Evolutionary conservation across 2,113 vertebrate species (phyloP).

Genomic region (Cynoglossus semilaevis): DNA sequence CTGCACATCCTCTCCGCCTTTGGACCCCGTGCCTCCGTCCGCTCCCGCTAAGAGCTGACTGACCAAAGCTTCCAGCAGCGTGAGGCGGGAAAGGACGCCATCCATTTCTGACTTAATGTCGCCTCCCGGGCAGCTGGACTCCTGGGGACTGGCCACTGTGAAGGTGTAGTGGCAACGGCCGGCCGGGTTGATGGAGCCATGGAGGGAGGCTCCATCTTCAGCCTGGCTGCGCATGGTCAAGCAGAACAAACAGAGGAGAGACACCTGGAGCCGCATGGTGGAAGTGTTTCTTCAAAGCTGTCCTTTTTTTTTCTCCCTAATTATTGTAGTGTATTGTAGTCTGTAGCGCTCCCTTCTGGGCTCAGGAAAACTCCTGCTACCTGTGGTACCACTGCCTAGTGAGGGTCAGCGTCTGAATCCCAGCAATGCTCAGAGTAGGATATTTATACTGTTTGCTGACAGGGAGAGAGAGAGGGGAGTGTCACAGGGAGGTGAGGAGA

Average conservation of each 20-base stretch:
- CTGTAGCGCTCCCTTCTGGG: neutral
- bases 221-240: slow-evolving; percentile 30
- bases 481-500: slow-evolving; percentile 35
- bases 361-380: slow-evolving; percentile 10
- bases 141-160: slow-evolving; percentile 53
- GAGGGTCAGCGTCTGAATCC: slow-evolving; percentile 44
- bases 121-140: slow-evolving; percentile 47
- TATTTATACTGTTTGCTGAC: slow-evolving; percentile 62
- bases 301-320: no score
- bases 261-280: slow-evolving; percentile 51
- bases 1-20: slow-evolving; percentile 18
- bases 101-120: slow-evolving; percentile 33
- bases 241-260: slow-evolving; percentile 36
- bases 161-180: slow-evolving; percentile 69
- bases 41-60: slow-evolving; percentile 39
- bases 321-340: no score
- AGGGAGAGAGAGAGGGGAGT: slow-evolving; percentile 56
- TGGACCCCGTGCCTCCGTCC: neutral
- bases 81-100: slow-evolving; percentile 52
- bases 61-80: slow-evolving; percentile 60
- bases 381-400: slow-evolving; percentile 20
- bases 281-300: no score
- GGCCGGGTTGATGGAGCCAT: slow-evolving; percentile 25
- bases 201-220: slow-evolving; percentile 41
- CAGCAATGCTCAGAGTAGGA: slow-evolving; percentile 33